Evolutionary conservation across 2,888 invertebrate species (phyloP), one percentile per base, ranked within the genome.

Genomic region (Pharmacophagus antenor): DNA sequence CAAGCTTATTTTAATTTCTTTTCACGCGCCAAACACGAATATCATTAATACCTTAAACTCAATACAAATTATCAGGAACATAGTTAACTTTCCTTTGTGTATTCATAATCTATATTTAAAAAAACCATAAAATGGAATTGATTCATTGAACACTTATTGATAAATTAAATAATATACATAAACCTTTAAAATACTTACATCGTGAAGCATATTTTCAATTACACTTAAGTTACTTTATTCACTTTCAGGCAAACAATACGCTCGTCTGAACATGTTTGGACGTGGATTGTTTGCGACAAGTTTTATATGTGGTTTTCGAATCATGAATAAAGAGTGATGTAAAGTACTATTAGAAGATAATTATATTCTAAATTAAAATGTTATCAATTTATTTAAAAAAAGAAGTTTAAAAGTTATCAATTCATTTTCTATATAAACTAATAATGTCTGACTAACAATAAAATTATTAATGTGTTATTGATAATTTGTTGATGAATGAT

Each of bases 221-320:
- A 50, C 20, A 56, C 48, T 22, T 37, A 22, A 48, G 17, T 48
- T 56, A 48, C 47, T 42, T 50, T 42, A 56, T 50, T 56, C 49
- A 50, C 42, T 25, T 56, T 56, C 25, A 41, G 20, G 56, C 42
- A 56, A 25, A 41, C 8, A 15, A 27, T 42, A 17, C 49, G 17
- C 41, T 42, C 49, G 20, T 12, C 49, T 23, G 23, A 25, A 42
- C 42, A 41, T 49, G 41, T 42, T 49, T 21, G 41, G 42, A 42
- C 25, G 56, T 50, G 31, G 42, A 50, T 56, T 56, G 50, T 56
- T 56, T 50, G 56, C 49, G 25, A 50, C 12, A 50, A 41, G 48
- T 56, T 56, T 56, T 56, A 56, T 56, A 18, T 56, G 42, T 27
- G 25, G 56, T 49, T 56, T 27, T 42, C 25, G 23, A 41, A 49